phyloP scores from a whole-genome alignment of 2,113 vertebrate genomes.

The Tinamus guttatus region DNA sequence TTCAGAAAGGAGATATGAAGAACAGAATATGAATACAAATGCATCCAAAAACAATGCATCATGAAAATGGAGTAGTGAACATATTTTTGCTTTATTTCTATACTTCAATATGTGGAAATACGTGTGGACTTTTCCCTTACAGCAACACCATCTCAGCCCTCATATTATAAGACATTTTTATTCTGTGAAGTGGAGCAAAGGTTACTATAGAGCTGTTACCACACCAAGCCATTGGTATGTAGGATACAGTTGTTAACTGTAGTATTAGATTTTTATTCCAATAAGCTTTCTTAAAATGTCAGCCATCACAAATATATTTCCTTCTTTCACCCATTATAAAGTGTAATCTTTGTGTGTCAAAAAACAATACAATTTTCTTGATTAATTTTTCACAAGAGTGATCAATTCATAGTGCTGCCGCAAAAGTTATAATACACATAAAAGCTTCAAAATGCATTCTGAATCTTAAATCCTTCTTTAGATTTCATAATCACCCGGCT shows the following conservation, averaged over 20 bases:
- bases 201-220: not conserved
- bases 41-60: not conserved
- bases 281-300: not conserved
- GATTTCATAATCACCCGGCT: constrained; percentile 60
- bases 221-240: not conserved
- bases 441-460: constrained; percentile 46
- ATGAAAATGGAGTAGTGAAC: not conserved
- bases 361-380: constrained; percentile 18
- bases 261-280: not conserved
- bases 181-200: not conserved
- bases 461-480: constrained; percentile 62
- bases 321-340: not conserved
- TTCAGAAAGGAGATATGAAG: not conserved
- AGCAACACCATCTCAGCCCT: not conserved
- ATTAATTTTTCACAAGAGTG: constrained; percentile 33
- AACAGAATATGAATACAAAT: not conserved
- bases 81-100: not conserved
- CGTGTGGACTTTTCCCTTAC: not conserved
- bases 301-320: not conserved
- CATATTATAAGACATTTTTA: not conserved
- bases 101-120: not conserved
- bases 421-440: constrained; percentile 39
- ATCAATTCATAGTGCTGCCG: constrained; percentile 17
- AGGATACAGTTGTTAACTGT: not conserved
- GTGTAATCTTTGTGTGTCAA: not conserved